These are phyloP conservation scores for Dallia pectoralis DNA, from an alignment of 2,797 vertebrate species.

Conservation along the genomic window DNA sequence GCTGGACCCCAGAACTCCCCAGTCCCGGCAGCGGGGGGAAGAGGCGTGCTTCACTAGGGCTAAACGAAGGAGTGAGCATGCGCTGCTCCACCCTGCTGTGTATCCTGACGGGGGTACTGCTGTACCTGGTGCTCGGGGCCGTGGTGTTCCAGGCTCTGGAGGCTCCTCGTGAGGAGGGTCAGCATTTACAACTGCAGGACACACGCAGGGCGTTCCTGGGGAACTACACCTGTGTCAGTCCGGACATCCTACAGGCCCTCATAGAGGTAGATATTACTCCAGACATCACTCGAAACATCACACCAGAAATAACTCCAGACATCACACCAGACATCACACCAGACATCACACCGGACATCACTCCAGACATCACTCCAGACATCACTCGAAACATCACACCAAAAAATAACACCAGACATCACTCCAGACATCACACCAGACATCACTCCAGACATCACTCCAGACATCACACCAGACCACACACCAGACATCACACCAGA, in stretches of 20 bases:
- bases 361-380: too few species aligned
- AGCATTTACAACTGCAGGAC: conserved; percentile 62
- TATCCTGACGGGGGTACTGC: conserved; percentile 78
- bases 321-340: too few species aligned
- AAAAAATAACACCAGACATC: too few species aligned
- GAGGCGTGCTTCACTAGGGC: conserved; percentile 44
- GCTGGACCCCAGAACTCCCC: conserved; percentile 54
- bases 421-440: too few species aligned
- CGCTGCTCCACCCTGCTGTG: conserved; percentile 81
- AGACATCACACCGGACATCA: too few species aligned
- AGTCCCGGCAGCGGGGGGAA: conserved; percentile 36
- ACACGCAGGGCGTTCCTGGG: conserved; percentile 69
- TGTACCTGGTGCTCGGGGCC: conserved; percentile 86
- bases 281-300: too few species aligned
- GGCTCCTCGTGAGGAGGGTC: conserved; percentile 70
- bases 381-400: too few species aligned
- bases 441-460: too few species aligned
- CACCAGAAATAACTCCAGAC: too few species aligned
- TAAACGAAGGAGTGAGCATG: conserved; percentile 71
- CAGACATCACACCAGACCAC: too few species aligned
- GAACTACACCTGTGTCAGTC: conserved; percentile 75
- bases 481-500: too few species aligned
- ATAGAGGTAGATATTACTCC: conserved; percentile 83
- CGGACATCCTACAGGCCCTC: conserved; percentile 69
- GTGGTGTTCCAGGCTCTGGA: conserved; percentile 85